Evolutionary conservation across 2,797 vertebrate species (phyloP).

Genomic region (Intellagama lesueurii): DNA sequence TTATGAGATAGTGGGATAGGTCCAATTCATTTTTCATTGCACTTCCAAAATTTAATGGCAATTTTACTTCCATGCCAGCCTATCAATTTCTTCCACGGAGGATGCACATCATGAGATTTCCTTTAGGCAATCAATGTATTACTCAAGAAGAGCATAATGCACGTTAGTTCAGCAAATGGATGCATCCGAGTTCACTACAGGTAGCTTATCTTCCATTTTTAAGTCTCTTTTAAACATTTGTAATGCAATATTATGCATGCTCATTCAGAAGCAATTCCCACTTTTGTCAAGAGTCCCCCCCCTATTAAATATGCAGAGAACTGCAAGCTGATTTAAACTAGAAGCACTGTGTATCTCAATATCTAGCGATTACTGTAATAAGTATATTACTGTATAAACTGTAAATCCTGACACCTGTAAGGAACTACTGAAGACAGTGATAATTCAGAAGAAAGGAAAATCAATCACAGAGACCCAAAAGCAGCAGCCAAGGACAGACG

Average conservation of each 20-base stretch:
- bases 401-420: conserved; percentile 38
- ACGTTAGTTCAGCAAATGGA: not conserved
- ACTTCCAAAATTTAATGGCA: not conserved
- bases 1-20: not conserved
- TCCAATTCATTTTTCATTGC: not conserved
- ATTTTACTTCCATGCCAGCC: not conserved
- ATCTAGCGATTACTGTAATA: not conserved
- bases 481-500: conserved; percentile 59
- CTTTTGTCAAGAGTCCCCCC: not conserved
- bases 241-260: not conserved
- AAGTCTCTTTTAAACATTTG: conserved; percentile 7
- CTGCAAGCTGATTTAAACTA: conserved; percentile 3
- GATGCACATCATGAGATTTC: conserved; percentile 17
- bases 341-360: conserved; percentile 6
- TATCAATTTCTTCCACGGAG: not conserved
- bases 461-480: conserved; percentile 45
- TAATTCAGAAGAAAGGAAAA: conserved; percentile 48
- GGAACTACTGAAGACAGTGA: conserved; percentile 68
- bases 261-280: not conserved
- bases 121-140: rapidly evolving
- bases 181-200: not conserved
- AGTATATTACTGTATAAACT: not conserved
- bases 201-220: not conserved
- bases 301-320: not conserved
- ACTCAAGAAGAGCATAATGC: not conserved